Evolutionary conservation across 23 tunicate species (phyloP).

Genomic region (Clavelina lepadiformis): DNA sequence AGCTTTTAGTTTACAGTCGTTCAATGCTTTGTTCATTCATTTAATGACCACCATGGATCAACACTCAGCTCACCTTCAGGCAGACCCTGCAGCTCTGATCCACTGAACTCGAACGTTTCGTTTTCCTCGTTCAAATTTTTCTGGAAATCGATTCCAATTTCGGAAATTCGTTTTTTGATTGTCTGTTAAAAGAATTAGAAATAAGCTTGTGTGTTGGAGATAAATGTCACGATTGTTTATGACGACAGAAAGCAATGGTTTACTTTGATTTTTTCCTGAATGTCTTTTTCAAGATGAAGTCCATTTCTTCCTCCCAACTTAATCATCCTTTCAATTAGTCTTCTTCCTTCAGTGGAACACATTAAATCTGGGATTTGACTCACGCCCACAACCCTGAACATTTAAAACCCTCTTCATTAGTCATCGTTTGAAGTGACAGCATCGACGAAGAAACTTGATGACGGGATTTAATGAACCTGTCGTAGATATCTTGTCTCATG

Average conservation of each 20-base stretch:
- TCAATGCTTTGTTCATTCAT: neutral
- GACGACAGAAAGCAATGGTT: too few relatives aligned
- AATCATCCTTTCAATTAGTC: constrained; percentile 55
- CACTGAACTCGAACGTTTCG: constrained; percentile 22
- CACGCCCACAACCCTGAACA: constrained; percentile 55
- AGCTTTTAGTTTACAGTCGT: neutral
- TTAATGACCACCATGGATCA: too few relatives aligned
- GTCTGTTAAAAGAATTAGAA: constrained; percentile 11
- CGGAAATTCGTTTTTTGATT: constrained; percentile 49
- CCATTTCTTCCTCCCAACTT: constrained; percentile 73
- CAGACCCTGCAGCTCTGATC: constrained; percentile 61
- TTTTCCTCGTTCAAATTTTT: constrained; percentile 82
- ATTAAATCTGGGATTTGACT: constrained; percentile 17
- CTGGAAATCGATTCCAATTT: constrained; percentile 52
- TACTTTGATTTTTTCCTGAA: constrained; percentile 59
- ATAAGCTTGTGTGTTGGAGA: neutral
- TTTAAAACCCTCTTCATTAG: too few relatives aligned
- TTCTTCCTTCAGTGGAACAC: constrained; percentile 33
- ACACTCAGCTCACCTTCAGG: constrained; percentile 43
- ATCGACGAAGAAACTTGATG: neutral
- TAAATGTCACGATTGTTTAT: too few relatives aligned
- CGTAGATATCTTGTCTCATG: constrained; percentile 85
- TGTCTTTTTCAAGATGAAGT: constrained; percentile 27
- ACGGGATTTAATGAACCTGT: constrained; percentile 34
- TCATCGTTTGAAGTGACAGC: too few relatives aligned